phyloP scores from a whole-genome alignment of 2,113 vertebrate species.

The Tetraodon nigroviridis region DNA sequence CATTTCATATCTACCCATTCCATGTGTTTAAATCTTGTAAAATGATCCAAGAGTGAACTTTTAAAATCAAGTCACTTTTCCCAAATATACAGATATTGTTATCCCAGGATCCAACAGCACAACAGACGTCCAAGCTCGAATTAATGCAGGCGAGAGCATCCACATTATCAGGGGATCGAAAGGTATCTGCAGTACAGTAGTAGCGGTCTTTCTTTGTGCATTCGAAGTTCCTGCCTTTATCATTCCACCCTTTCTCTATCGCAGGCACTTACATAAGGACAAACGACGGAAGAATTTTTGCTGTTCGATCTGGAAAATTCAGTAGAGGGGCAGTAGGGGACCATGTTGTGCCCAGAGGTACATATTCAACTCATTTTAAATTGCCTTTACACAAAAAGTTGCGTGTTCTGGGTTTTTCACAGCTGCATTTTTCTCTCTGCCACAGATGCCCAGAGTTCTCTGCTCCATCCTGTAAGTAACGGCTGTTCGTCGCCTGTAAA shows the following conservation, averaged over 20 bases:
- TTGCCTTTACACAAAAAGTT: neutral
- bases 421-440: constrained; percentile 4
- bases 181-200: constrained; percentile 71
- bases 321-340: constrained; percentile 74
- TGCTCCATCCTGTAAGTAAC: constrained; percentile 77
- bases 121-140: constrained; percentile 93
- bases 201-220: neutral
- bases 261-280: constrained; percentile 96
- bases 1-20: neutral
- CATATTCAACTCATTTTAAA: neutral
- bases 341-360: constrained; percentile 82
- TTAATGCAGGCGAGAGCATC: constrained; percentile 94
- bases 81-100: constrained; percentile 85
- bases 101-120: constrained; percentile 96
- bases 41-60: neutral
- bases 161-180: constrained; percentile 96
- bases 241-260: constrained; percentile 8
- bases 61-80: constrained; percentile 15
- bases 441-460: constrained; percentile 78
- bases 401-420: constrained; percentile 3
- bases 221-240: neutral
- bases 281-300: constrained; percentile 95
- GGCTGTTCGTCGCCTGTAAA: constrained; percentile 83
- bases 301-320: constrained; percentile 90
- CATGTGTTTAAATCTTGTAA: constrained; percentile 1